Evolutionary conservation across 2,888 invertebrate genomes (phyloP), one percentile per base, ranked within the genome.

Genomic region (Parnassius orleans): DNA sequence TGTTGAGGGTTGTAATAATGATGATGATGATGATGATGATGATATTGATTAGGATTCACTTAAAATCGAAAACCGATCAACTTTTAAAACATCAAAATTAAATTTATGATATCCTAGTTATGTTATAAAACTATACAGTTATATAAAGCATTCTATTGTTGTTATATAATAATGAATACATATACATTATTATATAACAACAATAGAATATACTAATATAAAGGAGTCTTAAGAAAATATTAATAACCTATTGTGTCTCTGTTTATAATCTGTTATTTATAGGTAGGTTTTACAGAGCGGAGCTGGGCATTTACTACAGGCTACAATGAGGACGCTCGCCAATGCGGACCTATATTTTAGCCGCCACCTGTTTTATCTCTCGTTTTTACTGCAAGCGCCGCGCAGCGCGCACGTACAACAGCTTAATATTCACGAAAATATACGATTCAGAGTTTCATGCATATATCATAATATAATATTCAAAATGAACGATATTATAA

Each of bases 341-440:
- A 85, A 81, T 87, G 87, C 86, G 78, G 85, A 72, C 71, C 77
- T 77, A 84, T 88, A 88, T 85, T 81, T 87, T 81, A 85, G 71
- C 77, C 73, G 76, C 73, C 87, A 86, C 87, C 86, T 88, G 86
- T 81, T 87, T 86, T 86, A 87, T 87, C 84, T 83, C 76, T 72
- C 75, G 79, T 83, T 83, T 84, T 85, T 81, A 80, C 79, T 79
- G 78, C 77, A 72, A 72, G 74, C 76, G 77, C 80, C 80, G 79
- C 79, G 75, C 76, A 76, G 80, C 80, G 79, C 79, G 79, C 77
- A 76, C 71, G 55, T 63, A 59, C 24, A 24, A 15, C 43, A 33
- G 11, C 53, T 54, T 58, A 61, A 54, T 63, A 33, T 60, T 56
- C 64, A 57, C 53, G 33, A 24, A 60, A 42, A 33, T 12, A 47